Conservation (phyloP, 2,113 vertebrate species). For the Hymenochirus boettgeri region DNA sequence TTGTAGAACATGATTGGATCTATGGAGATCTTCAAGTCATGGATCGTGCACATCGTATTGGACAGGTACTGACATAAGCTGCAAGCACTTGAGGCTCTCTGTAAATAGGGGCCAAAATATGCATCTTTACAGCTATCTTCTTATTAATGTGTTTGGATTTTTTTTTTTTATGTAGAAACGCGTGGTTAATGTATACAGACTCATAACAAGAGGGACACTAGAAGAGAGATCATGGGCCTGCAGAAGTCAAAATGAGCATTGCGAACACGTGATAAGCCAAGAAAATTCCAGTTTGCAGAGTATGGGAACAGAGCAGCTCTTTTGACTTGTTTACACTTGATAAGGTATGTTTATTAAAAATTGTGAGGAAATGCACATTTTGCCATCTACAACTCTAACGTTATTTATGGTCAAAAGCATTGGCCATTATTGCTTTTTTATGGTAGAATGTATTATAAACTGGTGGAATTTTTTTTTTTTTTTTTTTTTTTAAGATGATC, state of each 20-base stretch:
- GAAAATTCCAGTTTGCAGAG: conserved; percentile 94
- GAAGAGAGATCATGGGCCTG: conserved; percentile 98
- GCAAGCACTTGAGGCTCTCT: background rate
- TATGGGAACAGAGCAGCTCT: conserved; percentile 97
- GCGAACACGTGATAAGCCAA: conserved; percentile 98
- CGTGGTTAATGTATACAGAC: conserved; percentile 93
- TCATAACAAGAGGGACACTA: conserved; percentile 93
- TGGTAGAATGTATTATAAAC: too few species aligned
- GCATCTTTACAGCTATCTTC: too few species aligned
- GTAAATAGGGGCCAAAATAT: too few species aligned
- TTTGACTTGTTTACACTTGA: conserved; percentile 96
- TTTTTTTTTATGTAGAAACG: conserved; percentile 77
- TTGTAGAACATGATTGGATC: conserved; percentile 98
- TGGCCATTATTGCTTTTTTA: too few species aligned
- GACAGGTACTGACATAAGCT: conserved; percentile 72
- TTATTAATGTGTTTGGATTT: too few species aligned
- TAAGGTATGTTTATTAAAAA: too few species aligned
- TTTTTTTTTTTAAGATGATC: too few species aligned
- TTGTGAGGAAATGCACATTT: too few species aligned
- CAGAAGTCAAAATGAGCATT: conserved; percentile 98
- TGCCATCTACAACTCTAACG: too few species aligned
- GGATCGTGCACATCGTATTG: conserved; percentile 96
- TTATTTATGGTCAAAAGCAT: too few species aligned
- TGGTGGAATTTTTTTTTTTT: too few species aligned
- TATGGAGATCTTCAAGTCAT: conserved; percentile 98